Conservation (phyloP, 2,113 vertebrate species). For the Apodemus sylvaticus region DNA sequence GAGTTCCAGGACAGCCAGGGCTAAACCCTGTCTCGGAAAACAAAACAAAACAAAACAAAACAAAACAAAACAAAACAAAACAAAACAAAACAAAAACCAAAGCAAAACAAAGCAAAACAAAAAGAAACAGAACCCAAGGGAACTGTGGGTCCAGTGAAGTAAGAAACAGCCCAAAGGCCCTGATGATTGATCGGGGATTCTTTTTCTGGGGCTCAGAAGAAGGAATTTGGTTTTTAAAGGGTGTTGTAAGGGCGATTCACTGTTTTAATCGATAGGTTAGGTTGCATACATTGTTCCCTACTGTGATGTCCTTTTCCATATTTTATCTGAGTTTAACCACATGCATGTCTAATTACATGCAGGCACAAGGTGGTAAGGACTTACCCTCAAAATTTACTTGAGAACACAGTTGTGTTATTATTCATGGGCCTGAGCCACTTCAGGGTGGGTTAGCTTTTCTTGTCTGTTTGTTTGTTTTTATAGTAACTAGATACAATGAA, state of each 20-base stretch:
- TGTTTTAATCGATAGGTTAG: not conserved
- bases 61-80: no score
- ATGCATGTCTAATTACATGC: not conserved
- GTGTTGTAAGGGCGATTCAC: no score
- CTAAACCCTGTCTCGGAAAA: no score
- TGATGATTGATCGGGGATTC: no score
- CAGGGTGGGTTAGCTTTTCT: not conserved
- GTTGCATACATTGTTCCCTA: not conserved
- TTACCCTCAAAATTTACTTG: not conserved
- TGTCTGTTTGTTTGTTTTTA: no score
- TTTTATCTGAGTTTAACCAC: not conserved
- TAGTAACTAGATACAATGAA: not conserved
- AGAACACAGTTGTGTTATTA: not conserved
- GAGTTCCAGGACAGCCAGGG: no score
- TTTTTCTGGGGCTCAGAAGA: not conserved
- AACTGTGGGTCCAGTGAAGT: not conserved
- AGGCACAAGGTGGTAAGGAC: no score
- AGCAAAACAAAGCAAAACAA: no score
- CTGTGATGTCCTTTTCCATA: not conserved
- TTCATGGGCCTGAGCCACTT: not conserved
- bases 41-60: no score
- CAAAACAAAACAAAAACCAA: no score
- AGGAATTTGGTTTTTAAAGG: not conserved
- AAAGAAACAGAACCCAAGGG: not conserved
- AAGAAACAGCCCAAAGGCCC: not conserved